Evolutionary conservation across 2,888 invertebrate species (phyloP).

Genomic region (Hoplodrina ambigua): DNA sequence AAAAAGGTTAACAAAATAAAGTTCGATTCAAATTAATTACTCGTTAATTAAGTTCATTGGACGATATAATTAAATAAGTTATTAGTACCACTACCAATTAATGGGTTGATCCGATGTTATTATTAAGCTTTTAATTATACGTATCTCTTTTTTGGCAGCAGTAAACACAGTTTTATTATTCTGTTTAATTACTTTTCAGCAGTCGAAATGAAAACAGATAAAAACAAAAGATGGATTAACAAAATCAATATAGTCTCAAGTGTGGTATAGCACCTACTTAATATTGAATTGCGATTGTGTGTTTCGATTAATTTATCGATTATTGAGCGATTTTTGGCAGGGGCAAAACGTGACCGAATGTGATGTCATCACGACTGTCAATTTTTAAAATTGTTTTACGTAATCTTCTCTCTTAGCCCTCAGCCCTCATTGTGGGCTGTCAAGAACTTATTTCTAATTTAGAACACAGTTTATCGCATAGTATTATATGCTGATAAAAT

Average conservation of each 20-base stretch:
- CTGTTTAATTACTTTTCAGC: constrained; percentile 15
- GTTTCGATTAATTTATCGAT: no score
- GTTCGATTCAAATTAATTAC: neutral
- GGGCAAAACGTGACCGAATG: no score
- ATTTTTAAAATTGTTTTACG: no score
- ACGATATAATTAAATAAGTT: constrained; percentile 27
- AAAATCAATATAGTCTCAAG: no score
- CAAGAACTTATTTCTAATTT: neutral
- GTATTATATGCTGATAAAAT: neutral
- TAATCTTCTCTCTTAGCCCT: no score
- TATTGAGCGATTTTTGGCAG: no score
- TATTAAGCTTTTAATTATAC: constrained; percentile 31
- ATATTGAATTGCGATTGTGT: no score
- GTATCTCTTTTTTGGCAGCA: constrained; percentile 13
- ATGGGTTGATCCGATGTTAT: constrained; percentile 4
- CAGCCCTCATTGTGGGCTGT: no score
- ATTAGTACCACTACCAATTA: constrained; percentile 13
- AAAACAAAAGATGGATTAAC: no score
- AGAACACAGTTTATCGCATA: neutral
- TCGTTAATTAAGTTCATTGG: neutral
- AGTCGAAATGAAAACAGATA: neutral
- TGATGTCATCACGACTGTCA: no score
- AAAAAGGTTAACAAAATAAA: constrained; percentile 16
- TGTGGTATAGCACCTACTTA: no score
- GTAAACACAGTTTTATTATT: constrained; percentile 9